Evolutionary conservation across 2,113 vertebrate species (phyloP).

Genomic region (Dasyornis broadbenti): DNA sequence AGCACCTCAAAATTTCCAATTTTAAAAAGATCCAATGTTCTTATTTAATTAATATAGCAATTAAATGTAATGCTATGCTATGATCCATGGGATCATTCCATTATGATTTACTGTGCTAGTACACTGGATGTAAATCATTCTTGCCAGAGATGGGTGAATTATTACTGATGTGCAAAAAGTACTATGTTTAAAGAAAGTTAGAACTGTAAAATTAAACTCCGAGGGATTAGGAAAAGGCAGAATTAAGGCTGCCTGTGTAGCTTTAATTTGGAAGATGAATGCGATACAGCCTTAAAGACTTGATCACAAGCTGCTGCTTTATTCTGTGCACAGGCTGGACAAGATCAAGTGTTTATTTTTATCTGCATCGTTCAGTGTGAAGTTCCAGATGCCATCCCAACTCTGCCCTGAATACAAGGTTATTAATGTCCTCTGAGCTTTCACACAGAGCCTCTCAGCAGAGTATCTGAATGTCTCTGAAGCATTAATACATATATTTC

Average conservation of each 20-base stretch:
- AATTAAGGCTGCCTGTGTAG: not conserved
- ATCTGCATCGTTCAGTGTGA: not conserved
- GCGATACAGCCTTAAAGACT: not conserved
- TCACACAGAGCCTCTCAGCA: not conserved
- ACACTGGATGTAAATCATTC: not conserved
- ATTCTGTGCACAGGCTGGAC: slow-evolving; percentile 3
- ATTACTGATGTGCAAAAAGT: not conserved
- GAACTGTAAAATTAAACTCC: slow-evolving; percentile 7
- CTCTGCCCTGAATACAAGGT: slow-evolving; percentile 4
- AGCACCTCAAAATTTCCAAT: slow-evolving; percentile 9
- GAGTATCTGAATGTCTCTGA: not conserved
- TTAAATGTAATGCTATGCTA: slow-evolving; percentile 3
- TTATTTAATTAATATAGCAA: slow-evolving; percentile 30
- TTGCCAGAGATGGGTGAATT: not conserved
- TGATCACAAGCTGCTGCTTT: not conserved
- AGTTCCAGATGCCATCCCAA: slow-evolving; percentile 15
- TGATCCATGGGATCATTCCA: slow-evolving; percentile 24
- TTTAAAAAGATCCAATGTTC: not conserved
- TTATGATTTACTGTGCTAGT: not conserved
- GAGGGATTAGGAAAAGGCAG: slow-evolving; percentile 13
- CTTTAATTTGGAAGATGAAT: slow-evolving; percentile 15
- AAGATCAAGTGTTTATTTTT: slow-evolving; percentile 46
- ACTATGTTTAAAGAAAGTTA: not conserved
- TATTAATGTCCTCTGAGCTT: slow-evolving; percentile 32
- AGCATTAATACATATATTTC: slow-evolving; percentile 9